A percentile compares a stretch with the other conserved stretches of the same genome.
phyloP scores from a whole-genome alignment of 2,888 invertebrate species.

The Cephus spinipes region DNA sequence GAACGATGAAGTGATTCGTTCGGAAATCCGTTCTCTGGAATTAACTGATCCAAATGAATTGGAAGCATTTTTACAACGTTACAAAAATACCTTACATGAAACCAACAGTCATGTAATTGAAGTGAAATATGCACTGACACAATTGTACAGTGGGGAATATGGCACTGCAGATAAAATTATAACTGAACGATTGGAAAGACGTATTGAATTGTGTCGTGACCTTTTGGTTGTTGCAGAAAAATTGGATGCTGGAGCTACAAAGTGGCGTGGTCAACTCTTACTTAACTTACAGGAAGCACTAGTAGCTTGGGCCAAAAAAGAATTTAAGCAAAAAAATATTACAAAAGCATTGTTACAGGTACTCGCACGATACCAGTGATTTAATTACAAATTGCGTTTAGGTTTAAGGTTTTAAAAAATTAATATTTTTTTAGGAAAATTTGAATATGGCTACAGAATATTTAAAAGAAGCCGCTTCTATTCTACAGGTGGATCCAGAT shows the following conservation, averaged over 20 bases:
- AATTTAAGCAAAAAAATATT: constrained; percentile 69
- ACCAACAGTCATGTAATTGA: constrained; percentile 77
- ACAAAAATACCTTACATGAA: constrained; percentile 74
- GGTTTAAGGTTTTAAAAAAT: background rate
- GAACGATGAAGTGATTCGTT: constrained; percentile 71
- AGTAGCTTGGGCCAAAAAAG: constrained; percentile 71
- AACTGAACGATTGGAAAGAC: constrained; percentile 70
- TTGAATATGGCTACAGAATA: background rate
- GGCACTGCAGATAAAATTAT: constrained; percentile 67
- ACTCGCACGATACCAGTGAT: constrained; percentile 11
- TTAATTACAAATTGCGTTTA: background rate
- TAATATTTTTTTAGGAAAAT: background rate
- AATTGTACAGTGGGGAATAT: constrained; percentile 73
- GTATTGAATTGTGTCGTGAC: constrained; percentile 76
- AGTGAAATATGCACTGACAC: constrained; percentile 77
- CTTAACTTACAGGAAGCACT: constrained; percentile 76
- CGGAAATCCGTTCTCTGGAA: constrained; percentile 71
- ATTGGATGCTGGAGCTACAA: constrained; percentile 75
- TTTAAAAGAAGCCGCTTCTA: background rate
- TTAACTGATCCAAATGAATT: constrained; percentile 68
- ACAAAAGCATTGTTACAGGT: constrained; percentile 72
- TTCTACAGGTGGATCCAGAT: background rate
- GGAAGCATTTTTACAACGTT: constrained; percentile 75
- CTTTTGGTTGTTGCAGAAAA: constrained; percentile 74
- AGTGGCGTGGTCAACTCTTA: constrained; percentile 74